Evolutionary conservation across 2,888 invertebrate species (phyloP).

Genomic region (Scaptomyza cyrtandrae): DNA sequence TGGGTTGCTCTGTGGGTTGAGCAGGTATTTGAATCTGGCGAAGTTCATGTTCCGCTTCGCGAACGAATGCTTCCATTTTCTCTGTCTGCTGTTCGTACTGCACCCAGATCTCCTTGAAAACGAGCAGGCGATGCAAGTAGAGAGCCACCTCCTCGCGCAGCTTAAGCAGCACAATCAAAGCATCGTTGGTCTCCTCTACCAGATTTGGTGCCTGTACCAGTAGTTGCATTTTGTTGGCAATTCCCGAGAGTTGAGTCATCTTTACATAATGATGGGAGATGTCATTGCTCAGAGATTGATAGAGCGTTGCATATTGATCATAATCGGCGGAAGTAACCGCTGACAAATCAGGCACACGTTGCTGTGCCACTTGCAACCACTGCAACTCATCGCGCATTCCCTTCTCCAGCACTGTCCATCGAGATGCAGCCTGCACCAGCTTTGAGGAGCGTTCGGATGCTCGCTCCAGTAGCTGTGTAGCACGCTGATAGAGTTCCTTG

Average conservation of each 20-base stretch:
- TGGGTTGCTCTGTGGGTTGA: conserved; percentile 87
- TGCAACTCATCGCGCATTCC: conserved; percentile 93
- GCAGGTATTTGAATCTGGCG: conserved; percentile 87
- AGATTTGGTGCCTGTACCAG: conserved; percentile 90
- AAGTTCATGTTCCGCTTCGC: conserved; percentile 89
- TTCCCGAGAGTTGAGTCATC: conserved; percentile 89
- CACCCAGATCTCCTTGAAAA: conserved; percentile 92
- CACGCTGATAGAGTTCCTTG: conserved; percentile 90
- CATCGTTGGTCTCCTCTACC: conserved; percentile 90
- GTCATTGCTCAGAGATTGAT: conserved; percentile 92
- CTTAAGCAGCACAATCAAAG: conserved; percentile 89
- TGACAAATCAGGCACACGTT: conserved; percentile 92
- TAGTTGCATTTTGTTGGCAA: conserved; percentile 90
- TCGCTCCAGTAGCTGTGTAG: conserved; percentile 91
- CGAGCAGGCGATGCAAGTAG: conserved; percentile 89
- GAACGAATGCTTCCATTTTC: conserved; percentile 91
- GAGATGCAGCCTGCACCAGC: conserved; percentile 93
- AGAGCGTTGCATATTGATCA: conserved; percentile 92
- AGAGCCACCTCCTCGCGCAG: conserved; percentile 91
- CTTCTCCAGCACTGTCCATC: conserved; percentile 92
- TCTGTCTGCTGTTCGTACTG: conserved; percentile 90
- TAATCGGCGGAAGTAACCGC: conserved; percentile 93
- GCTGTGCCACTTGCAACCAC: conserved; percentile 93
- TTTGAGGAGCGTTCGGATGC: conserved; percentile 92
- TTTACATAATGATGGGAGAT: conserved; percentile 92